Base-by-base conservation (phyloP, 2,888 invertebrate species). In the Harpalus rufipes region DNA sequence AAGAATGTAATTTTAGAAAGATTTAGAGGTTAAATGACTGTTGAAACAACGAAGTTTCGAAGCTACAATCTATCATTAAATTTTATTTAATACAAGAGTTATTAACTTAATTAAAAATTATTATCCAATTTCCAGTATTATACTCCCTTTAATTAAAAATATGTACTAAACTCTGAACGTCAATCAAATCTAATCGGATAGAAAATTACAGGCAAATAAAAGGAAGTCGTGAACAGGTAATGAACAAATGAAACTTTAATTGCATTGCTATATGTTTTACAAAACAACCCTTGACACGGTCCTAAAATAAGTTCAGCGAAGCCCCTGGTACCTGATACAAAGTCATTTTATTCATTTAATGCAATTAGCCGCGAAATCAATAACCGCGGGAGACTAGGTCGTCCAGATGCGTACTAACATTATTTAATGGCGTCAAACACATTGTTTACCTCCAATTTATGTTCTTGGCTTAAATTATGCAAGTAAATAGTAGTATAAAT, bases 281-380 rank as follows among this genome's bases (percentile, higher is more conserved):
- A 72, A 44, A 72, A 72, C 18, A 72, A 72, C 41, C 12, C 72
- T 72, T 41, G 72, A 44, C 44, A 72, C 44, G 72, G 14, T 44
- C 44, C 12, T 44, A 16, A 18, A 44, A 72, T 72, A 10, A 41
- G 39, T 7, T 16, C 18, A 72, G 41, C 21, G 72, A 72, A 72
- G 72, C 72, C 72, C 72, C 12, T 21, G 44, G 72, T 72, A 18
- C 72, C 72, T 72, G 72, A 41, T 44, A 10, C 72, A 72, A 72
- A 72, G 44, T 72, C 41, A 41, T 58, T 79, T 79, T 58, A 79
- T 79, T 59, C 79, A 32, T 79, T 58, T 79, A 79, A 79, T 79
- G 79, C 79, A 79, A 79, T 79, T 79, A 79, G 79, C 21, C 61
- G 61, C 25, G 14, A 14, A 58, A 79, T 79, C 79, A 59, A 79